Percentiles rank a stretch among this genome's conserved stretches.
Conservation (phyloP, 1,140 invertebrate species). For the Apis laboriosa region DNA sequence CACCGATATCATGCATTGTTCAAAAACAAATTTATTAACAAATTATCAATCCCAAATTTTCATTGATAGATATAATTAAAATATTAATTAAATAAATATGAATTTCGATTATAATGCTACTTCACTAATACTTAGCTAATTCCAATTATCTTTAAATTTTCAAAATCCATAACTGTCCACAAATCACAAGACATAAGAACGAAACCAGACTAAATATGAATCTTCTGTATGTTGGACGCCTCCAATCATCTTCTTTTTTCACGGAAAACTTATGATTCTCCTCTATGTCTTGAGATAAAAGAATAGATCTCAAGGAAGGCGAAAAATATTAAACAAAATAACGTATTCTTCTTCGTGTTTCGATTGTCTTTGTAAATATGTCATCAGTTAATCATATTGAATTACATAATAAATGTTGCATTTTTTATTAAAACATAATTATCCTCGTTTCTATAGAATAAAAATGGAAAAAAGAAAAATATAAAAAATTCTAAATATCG, state of each 20-base stretch:
- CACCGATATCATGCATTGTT: no score
- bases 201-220: constrained; percentile 32
- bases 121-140: constrained; percentile 10
- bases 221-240: constrained; percentile 4
- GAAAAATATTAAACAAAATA: not conserved
- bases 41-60: not conserved
- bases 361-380: no score
- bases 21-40: no score
- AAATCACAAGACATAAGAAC: not conserved
- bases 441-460: no score
- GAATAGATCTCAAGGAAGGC: not conserved
- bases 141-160: constrained; percentile 14
- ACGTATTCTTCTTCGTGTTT: no score
- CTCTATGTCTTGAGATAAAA: not conserved
- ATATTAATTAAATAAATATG: not conserved
- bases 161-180: constrained; percentile 29
- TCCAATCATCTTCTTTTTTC: constrained; percentile 47
- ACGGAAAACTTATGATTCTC: constrained; percentile 46
- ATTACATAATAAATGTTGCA: no score
- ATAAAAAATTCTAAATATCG: not conserved
- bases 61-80: not conserved
- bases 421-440: no score
- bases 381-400: no score
- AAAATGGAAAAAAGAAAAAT: no score
- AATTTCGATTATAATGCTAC: not conserved